A percentile compares a stretch with the other conserved stretches of the same genome.
These are phyloP conservation scores for Opisthograptis luteolata DNA, from an alignment of 2,888 invertebrate species.

Conservation along the genomic window DNA sequence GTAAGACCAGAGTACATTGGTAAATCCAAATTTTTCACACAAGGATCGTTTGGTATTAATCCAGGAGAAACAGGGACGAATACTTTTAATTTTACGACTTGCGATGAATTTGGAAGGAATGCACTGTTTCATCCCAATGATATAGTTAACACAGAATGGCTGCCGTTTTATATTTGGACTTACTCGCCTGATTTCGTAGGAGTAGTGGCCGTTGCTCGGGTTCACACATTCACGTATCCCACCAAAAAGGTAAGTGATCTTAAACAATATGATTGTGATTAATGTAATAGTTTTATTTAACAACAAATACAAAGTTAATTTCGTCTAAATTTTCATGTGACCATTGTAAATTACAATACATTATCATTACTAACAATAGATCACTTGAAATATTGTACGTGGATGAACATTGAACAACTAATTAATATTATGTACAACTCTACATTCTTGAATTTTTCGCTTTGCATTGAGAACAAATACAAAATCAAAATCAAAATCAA, in stretches of 20 bases:
- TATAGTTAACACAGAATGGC: constrained; percentile 59
- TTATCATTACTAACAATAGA: too few species aligned
- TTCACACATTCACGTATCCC: constrained; percentile 58
- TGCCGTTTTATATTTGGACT: constrained; percentile 68
- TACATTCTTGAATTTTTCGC: too few species aligned
- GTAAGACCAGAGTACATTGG: background rate
- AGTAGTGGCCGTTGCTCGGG: constrained; percentile 15
- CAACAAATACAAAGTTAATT: too few species aligned
- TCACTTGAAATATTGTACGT: too few species aligned
- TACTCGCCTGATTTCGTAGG: background rate
- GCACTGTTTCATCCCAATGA: constrained; percentile 59
- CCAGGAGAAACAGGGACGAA: background rate
- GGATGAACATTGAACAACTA: too few species aligned
- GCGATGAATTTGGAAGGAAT: constrained; percentile 56
- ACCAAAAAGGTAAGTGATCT: constrained; percentile 54
- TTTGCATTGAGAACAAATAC: too few species aligned
- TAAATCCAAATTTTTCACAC: constrained; percentile 25
- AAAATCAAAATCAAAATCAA: too few species aligned
- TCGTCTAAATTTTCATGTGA: too few species aligned
- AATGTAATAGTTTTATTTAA: too few species aligned
- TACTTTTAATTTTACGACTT: constrained; percentile 59
- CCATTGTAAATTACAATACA: too few species aligned
- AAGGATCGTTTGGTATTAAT: constrained; percentile 33
- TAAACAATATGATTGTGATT: background rate
- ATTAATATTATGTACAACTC: too few species aligned